phyloP scores from a whole-genome alignment of 2,113 vertebrate species.

The Melanostigma gelatinosum region DNA sequence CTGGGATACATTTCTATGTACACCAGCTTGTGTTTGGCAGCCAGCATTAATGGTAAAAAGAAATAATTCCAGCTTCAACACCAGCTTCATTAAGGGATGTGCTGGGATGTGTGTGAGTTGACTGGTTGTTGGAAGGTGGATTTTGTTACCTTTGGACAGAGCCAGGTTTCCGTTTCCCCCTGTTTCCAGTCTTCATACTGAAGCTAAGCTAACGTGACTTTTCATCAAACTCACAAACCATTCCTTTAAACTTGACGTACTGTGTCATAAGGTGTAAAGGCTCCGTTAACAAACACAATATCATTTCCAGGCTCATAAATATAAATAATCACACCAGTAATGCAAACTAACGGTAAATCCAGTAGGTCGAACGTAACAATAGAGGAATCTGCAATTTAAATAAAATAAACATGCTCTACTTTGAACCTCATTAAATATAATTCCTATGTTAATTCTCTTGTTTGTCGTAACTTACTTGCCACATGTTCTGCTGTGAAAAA shows the following conservation, averaged over 20 bases:
- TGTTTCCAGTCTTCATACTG: neutral
- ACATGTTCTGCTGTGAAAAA: neutral
- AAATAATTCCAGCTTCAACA: slow-evolving; percentile 5
- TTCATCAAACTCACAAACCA: neutral
- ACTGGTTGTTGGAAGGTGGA: neutral
- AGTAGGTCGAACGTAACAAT: neutral
- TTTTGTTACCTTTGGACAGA: neutral
- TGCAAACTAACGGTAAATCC: neutral
- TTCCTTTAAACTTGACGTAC: neutral
- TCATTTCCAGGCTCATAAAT: neutral
- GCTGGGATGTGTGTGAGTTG: neutral
- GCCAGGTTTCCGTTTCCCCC: neutral
- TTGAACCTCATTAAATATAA: neutral
- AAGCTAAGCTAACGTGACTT: neutral
- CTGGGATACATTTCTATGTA: slow-evolving; percentile 6
- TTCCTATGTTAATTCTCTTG: neutral
- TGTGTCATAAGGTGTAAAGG: neutral
- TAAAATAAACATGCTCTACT: neutral
- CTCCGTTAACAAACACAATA: neutral
- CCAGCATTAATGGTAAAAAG: slow-evolving; percentile 23
- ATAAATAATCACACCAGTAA: neutral
- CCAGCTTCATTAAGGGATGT: neutral
- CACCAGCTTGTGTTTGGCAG: slow-evolving; percentile 30
- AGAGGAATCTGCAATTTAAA: neutral
- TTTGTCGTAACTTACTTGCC: neutral